Evolutionary conservation across 2,797 vertebrate genomes (phyloP).

Genomic region (Mycteria americana): DNA sequence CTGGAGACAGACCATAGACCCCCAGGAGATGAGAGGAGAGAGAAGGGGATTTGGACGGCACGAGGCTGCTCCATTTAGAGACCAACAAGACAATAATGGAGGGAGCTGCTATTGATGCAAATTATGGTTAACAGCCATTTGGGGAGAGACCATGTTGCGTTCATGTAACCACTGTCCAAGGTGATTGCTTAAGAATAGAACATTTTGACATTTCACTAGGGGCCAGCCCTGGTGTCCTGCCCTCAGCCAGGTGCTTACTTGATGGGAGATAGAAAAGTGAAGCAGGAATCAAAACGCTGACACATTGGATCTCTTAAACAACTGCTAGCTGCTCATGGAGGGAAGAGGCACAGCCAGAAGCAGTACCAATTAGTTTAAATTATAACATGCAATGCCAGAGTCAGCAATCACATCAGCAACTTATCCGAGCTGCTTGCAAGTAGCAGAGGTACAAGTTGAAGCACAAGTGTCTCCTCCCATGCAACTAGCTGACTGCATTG

Average conservation of each 20-base stretch:
- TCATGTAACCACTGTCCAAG: background rate
- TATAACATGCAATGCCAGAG: background rate
- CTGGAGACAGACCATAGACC: background rate
- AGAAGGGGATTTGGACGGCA: background rate
- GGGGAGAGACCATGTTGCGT: background rate
- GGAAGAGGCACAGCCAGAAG: background rate
- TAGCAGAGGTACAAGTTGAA: background rate
- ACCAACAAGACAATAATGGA: background rate
- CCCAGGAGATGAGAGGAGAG: background rate
- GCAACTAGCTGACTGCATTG: background rate
- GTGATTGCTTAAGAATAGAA: conserved; percentile 5
- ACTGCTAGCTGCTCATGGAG: background rate
- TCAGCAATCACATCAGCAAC: background rate
- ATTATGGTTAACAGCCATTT: background rate
- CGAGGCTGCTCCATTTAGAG: background rate
- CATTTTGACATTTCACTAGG: background rate
- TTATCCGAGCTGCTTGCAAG: conserved; percentile 15
- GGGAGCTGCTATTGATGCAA: background rate
- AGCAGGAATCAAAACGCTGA: background rate
- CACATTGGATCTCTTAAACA: background rate
- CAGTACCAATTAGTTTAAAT: conserved; percentile 36
- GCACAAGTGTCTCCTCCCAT: background rate
- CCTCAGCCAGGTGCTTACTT: background rate
- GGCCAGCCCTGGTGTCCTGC: background rate
- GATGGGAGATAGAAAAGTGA: conserved; percentile 5